phyloP scores from a whole-genome alignment of 2,113 vertebrate species.

The Pollimyrus isidori region DNA sequence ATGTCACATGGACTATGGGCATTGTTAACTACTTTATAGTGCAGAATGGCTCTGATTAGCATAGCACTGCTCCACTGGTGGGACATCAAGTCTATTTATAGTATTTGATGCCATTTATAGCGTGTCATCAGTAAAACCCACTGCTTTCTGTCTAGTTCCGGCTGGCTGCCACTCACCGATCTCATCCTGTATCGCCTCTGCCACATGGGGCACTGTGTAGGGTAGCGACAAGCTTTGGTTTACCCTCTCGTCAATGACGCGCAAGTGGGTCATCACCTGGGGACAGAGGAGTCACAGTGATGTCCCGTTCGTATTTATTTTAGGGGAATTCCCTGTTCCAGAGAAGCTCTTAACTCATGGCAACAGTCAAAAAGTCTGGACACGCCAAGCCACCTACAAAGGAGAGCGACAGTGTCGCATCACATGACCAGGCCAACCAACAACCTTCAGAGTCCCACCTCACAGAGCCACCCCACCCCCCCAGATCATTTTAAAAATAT shows the following conservation, averaged over 20 bases:
- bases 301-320: not conserved
- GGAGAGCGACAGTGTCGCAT: not conserved
- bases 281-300: not conserved
- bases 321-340: not conserved
- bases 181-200: constrained; percentile 89
- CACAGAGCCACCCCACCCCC: too few species aligned
- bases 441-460: not conserved
- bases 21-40: not conserved
- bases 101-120: not conserved
- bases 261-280: constrained; percentile 98
- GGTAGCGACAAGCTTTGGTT: constrained; percentile 95
- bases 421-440: not conserved
- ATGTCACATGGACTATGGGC: not conserved
- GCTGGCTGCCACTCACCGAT: constrained; percentile 71
- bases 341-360: not conserved
- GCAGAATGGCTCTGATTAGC: not conserved
- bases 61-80: not conserved
- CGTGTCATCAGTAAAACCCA: not conserved
- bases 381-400: not conserved
- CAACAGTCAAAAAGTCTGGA: not conserved
- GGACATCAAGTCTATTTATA: not conserved
- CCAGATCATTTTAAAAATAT: not conserved
- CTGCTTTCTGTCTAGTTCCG: not conserved
- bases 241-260: constrained; percentile 93
- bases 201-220: constrained; percentile 93